Evolutionary conservation across 2,797 vertebrate genomes (phyloP), one percentile per base, ranked within the genome.

Genomic region (Babyrousa celebensis): DNA sequence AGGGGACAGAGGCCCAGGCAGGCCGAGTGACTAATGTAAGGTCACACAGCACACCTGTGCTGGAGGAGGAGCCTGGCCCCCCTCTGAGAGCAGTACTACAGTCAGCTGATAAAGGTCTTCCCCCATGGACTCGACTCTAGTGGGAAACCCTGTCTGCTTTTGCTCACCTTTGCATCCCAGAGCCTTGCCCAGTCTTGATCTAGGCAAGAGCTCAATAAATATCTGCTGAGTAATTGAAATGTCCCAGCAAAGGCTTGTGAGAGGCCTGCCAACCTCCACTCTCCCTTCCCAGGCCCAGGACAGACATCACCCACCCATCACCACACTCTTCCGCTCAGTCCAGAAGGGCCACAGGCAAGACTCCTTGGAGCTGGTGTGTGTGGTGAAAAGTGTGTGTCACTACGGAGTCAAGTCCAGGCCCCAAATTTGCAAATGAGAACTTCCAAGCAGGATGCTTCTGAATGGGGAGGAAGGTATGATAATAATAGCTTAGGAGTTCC

Each of bases 221-320:
- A 17, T 21, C 65, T 86, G 65, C 71, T 0, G 36, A 67, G 88
- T 63, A 48, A n/a, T 23, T 80, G 88, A 82, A 77, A 52, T 18
- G 11, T 54, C 71, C 77, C 85, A 32, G 29, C 0, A n/a, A 52
- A 20, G 77, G 54, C n/a, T 32, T 63, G 70, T 9, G 17, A 43
- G 25, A 20, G 62, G 62, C 23, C 75, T 56, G 12, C 29, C 6
- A 20, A 16, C 77, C 75, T 27, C 21, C 40, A 6, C 5, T 25
- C 14, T 88, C 20, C 48, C 16, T 85, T 54, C 40, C 52, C 27
- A 25, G 63, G 29, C 29, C 40, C 71, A 23, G 77, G 6, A 20
- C 88, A 82, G 80, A 72, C 95, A 80, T 79, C 62, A 48, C 85
- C 56, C 54, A n/a, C 67, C 80, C 32, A 85, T 83, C 60, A 20